These are phyloP conservation scores for Pachyramphus minor DNA, from an alignment of 2,113 vertebrate genomes.

Conservation along the genomic window DNA sequence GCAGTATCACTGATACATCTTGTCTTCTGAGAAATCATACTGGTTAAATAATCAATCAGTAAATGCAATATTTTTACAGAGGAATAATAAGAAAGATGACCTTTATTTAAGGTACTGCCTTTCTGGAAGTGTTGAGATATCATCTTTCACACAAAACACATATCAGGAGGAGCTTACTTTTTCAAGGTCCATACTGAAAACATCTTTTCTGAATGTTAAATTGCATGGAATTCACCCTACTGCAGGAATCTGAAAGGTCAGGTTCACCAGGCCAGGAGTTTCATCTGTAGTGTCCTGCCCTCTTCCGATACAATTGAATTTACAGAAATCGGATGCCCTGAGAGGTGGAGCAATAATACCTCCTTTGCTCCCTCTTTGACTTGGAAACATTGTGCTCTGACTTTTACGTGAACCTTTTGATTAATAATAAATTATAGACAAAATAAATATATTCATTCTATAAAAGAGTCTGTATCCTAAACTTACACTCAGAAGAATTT, in stretches of 20 bases:
- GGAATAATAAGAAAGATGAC: neutral
- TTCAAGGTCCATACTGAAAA: neutral
- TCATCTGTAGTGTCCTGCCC: neutral
- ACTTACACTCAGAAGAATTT: neutral
- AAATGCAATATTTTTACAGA: neutral
- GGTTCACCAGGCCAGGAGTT: neutral
- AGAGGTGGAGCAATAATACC: neutral
- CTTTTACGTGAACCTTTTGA: neutral
- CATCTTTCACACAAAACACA: neutral
- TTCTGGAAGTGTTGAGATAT: neutral
- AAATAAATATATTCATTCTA: slow-evolving; percentile 17
- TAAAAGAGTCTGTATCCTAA: neutral
- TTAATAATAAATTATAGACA: slow-evolving; percentile 29
- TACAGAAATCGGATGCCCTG: neutral
- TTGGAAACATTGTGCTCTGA: neutral
- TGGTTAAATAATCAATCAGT: neutral
- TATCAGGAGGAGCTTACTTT: neutral
- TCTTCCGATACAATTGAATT: neutral
- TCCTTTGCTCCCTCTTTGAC: neutral
- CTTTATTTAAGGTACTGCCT: neutral
- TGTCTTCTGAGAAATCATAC: neutral
- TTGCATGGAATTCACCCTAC: neutral
- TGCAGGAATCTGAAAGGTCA: neutral
- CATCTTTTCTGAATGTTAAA: neutral
- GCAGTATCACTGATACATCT: neutral